Conservation (phyloP, 2,797 vertebrate species). For the Danio choprae region DNA sequence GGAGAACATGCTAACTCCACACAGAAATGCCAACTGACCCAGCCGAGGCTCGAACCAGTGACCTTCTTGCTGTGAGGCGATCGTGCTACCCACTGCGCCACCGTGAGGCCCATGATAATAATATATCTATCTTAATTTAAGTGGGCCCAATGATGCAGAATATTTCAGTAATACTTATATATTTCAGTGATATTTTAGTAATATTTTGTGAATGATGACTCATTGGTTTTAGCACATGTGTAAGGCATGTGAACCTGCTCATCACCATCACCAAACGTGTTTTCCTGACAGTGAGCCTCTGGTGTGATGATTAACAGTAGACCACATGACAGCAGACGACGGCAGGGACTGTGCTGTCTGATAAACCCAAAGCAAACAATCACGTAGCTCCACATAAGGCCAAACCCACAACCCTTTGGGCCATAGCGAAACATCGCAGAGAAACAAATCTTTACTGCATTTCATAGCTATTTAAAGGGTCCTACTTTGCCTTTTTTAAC, state of each 20-base stretch:
- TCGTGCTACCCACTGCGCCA: too few relatives aligned
- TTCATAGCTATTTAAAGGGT: not conserved
- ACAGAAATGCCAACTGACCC: too few relatives aligned
- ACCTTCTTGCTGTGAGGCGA: too few relatives aligned
- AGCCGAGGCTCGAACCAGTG: too few relatives aligned
- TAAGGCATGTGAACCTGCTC: not conserved
- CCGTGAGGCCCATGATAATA: too few relatives aligned
- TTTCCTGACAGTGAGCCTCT: not conserved
- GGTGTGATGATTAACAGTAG: constrained; percentile 36
- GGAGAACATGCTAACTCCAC: too few relatives aligned
- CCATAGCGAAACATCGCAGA: not conserved
- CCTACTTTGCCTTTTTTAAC: too few relatives aligned
- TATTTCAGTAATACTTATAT: too few relatives aligned
- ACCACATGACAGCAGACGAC: not conserved
- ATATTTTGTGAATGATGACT: not conserved
- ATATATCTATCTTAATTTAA: too few relatives aligned
- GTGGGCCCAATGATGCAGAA: too few relatives aligned
- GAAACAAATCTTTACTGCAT: not conserved
- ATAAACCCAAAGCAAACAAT: constrained; percentile 27
- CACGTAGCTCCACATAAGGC: not conserved
- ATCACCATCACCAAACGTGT: not conserved
- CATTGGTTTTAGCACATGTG: not conserved
- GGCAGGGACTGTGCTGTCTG: constrained; percentile 11
- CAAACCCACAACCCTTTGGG: not conserved
- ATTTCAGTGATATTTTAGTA: not conserved